These are phyloP conservation scores for Osmoderma eremita DNA, from an alignment of 2,888 invertebrate genomes.

Conservation along the genomic window DNA sequence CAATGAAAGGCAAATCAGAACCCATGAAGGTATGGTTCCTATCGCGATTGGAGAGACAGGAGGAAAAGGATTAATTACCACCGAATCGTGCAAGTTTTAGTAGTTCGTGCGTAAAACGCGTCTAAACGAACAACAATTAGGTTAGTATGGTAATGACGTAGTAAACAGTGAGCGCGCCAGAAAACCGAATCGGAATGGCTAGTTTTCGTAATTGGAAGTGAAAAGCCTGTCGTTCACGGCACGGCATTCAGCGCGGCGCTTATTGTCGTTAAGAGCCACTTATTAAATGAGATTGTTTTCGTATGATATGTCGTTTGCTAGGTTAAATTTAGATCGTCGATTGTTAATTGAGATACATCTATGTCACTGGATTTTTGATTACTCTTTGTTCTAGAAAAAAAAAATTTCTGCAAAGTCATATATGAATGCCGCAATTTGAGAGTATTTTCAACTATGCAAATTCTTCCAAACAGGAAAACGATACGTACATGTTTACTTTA, in stretches of 20 bases:
- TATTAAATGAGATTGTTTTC: constrained; percentile 4
- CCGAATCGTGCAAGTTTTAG: constrained; percentile 13
- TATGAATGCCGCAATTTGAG: no score
- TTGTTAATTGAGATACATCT: no score
- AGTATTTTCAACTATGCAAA: no score
- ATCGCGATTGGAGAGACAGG: constrained; percentile 57
- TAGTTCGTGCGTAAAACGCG: constrained; percentile 34
- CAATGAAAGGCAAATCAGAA: constrained; percentile 93
- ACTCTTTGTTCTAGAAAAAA: no score
- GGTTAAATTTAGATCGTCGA: constrained; percentile 19
- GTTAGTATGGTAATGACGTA: constrained; percentile 46
- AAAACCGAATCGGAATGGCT: constrained; percentile 19
- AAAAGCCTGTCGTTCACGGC: constrained; percentile 24
- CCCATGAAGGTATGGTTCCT: constrained; percentile 95
- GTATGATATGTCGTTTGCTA: not conserved
- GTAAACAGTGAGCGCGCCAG: not conserved
- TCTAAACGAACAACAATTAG: constrained; percentile 41
- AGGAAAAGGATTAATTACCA: constrained; percentile 26
- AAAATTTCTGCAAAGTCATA: no score
- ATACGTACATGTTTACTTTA: no score
- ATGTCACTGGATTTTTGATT: no score
- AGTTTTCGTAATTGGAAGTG: constrained; percentile 33
- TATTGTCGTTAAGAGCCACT: not conserved
- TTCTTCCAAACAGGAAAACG: no score
- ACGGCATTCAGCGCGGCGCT: not conserved